A percentile compares a stretch with the other conserved stretches of the same genome.
Conservation (phyloP, 2,113 vertebrate species). For the Oreotrochilus melanogaster region DNA sequence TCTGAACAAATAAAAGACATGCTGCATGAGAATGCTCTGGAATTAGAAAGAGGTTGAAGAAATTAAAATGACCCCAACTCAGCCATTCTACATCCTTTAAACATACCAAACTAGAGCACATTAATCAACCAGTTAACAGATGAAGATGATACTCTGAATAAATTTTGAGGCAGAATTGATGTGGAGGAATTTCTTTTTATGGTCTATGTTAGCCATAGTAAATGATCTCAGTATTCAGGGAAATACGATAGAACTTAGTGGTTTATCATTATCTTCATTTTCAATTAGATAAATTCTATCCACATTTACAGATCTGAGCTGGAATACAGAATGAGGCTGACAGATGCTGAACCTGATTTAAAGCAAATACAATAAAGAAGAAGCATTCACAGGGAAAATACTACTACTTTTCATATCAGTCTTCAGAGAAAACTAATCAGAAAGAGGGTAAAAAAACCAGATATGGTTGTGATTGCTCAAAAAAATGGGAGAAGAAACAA, state of each 20-base stretch:
- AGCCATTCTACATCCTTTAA: constrained; percentile 20
- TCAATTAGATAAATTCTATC: constrained; percentile 8
- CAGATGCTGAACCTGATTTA: background rate
- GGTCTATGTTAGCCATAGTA: constrained; percentile 49
- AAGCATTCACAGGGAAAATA: background rate
- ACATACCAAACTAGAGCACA: background rate
- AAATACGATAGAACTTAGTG: constrained; percentile 6
- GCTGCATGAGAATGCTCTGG: background rate
- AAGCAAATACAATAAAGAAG: background rate
- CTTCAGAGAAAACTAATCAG: background rate
- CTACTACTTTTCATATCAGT: background rate
- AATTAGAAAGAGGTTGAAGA: constrained; percentile 20
- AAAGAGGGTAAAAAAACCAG: background rate
- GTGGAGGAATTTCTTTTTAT: constrained; percentile 45
- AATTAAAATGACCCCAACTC: background rate
- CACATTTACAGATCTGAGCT: background rate
- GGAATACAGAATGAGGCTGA: background rate
- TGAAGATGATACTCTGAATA: constrained; percentile 69
- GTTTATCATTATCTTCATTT: constrained; percentile 21
- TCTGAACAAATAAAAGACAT: background rate
- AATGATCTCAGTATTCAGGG: constrained; percentile 43
- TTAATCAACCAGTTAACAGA: constrained; percentile 58
- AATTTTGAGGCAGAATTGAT: constrained; percentile 61
- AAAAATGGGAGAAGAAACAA: background rate
- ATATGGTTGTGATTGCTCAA: background rate